Evolutionary conservation across 2,888 invertebrate species (phyloP).

Genomic region (Amphiduros pacificus): DNA sequence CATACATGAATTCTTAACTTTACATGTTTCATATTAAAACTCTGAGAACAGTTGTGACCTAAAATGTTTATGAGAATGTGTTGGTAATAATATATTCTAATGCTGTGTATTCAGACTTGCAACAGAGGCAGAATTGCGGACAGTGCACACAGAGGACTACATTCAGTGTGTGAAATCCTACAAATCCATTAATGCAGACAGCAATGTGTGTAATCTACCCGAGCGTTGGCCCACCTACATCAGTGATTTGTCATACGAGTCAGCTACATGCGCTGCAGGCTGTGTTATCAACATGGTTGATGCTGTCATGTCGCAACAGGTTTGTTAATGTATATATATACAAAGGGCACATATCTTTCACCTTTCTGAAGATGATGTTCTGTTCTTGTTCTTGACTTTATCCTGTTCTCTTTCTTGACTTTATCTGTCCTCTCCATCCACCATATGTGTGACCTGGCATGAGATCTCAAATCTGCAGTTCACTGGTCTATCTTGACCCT

Average conservation of each 20-base stretch:
- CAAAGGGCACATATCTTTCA: neutral
- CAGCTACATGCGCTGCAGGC: slow-evolving; percentile 8
- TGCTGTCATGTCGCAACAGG: slow-evolving; percentile 6
- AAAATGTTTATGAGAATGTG: too few species aligned
- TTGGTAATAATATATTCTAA: neutral
- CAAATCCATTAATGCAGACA: neutral
- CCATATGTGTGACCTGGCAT: too few species aligned
- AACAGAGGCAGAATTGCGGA: slow-evolving; percentile 6
- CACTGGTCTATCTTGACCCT: too few species aligned
- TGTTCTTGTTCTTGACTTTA: too few species aligned
- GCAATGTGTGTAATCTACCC: slow-evolving; percentile 1
- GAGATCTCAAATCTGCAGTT: too few species aligned
- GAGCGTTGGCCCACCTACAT: slow-evolving; percentile 14
- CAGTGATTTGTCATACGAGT: slow-evolving; percentile 11
- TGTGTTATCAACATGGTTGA: slow-evolving; percentile 3
- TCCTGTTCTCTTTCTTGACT: too few species aligned
- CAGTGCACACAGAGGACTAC: slow-evolving; percentile 5
- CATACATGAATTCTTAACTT: too few species aligned
- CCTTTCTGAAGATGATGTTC: too few species aligned
- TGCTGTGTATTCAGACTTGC: neutral
- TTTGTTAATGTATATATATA: neutral
- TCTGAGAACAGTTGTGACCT: neutral
- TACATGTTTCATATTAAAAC: neutral
- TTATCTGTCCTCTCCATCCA: too few species aligned
- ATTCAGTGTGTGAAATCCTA: slow-evolving; percentile 2